phyloP scores from a whole-genome alignment of 2,113 vertebrate genomes.

The Trichomycterus rosablanca region DNA sequence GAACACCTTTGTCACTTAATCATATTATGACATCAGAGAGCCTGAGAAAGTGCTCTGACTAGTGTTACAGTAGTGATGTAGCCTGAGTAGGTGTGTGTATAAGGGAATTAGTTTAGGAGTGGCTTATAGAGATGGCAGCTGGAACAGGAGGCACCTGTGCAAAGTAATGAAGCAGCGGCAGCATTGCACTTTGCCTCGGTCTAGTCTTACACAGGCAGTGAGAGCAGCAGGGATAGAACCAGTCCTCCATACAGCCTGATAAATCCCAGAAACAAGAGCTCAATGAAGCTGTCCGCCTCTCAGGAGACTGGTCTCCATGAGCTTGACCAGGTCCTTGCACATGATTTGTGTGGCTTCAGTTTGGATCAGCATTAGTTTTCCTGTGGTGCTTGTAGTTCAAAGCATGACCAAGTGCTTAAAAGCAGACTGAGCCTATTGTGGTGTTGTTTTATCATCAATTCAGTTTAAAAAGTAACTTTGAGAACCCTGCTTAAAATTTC shows the following conservation, averaged over 20 bases:
- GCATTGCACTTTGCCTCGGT: slow-evolving; percentile 37
- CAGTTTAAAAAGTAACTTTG: no score
- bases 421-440: no score
- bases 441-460: no score
- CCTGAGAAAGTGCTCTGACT: slow-evolving; percentile 52
- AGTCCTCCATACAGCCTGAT: slow-evolving; percentile 50
- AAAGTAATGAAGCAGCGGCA: slow-evolving; percentile 57
- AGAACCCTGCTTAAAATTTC: no score
- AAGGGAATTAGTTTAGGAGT: slow-evolving; percentile 40
- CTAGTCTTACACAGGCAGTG: slow-evolving; percentile 68
- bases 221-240: slow-evolving; percentile 53
- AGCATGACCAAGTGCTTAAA: slow-evolving; percentile 19
- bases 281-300: slow-evolving; percentile 45
- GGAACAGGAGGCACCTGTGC: slow-evolving; percentile 60
- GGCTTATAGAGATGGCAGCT: slow-evolving; percentile 43
- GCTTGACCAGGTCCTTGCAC: slow-evolving; percentile 40
- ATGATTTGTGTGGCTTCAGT: slow-evolving; percentile 43
- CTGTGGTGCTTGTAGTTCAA: slow-evolving; percentile 23
- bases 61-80: slow-evolving; percentile 43
- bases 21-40: slow-evolving; percentile 49
- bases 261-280: slow-evolving; percentile 57
- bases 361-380: slow-evolving; percentile 33
- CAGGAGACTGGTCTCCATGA: slow-evolving; percentile 38
- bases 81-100: slow-evolving; percentile 46
- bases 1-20: slow-evolving; percentile 40